Evolutionary conservation across 2,113 vertebrate species (phyloP).

Genomic region (Echinops telfairi): DNA sequence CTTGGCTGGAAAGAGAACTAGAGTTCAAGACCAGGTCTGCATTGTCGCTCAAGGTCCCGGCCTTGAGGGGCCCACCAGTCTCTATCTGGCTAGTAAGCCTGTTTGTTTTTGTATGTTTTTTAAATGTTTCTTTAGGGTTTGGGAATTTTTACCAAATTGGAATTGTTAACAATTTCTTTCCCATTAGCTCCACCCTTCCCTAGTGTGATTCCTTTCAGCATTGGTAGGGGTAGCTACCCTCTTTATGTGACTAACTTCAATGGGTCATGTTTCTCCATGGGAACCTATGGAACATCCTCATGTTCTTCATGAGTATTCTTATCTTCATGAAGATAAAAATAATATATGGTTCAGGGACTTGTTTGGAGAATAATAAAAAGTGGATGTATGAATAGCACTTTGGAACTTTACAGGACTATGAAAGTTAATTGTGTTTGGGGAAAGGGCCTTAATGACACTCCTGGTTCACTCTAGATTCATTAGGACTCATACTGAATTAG

Average conservation of each 20-base stretch:
- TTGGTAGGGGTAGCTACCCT: no score
- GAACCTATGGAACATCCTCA: neutral
- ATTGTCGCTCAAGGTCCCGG: no score
- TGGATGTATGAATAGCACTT: neutral
- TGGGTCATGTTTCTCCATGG: neutral
- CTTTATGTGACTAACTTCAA: neutral
- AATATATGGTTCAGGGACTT: neutral
- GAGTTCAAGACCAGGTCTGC: no score
- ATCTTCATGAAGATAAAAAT: neutral
- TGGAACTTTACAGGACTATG: neutral
- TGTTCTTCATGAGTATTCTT: neutral
- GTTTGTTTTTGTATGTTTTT: no score
- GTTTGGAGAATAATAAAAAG: constrained; percentile 28
- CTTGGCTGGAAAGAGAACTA: no score
- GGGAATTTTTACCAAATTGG: no score
- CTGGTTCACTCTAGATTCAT: neutral
- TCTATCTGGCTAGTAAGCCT: no score
- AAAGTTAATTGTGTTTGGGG: neutral
- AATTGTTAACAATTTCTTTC: no score
- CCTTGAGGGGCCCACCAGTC: no score
- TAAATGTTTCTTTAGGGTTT: no score
- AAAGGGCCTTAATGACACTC: constrained; percentile 31
- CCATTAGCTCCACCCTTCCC: no score
- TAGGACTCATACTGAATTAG: neutral
- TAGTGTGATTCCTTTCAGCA: no score